Percentiles rank a stretch among this genome's conserved stretches.
Conservation (phyloP, 2,797 vertebrate species). For the Channa striata region DNA sequence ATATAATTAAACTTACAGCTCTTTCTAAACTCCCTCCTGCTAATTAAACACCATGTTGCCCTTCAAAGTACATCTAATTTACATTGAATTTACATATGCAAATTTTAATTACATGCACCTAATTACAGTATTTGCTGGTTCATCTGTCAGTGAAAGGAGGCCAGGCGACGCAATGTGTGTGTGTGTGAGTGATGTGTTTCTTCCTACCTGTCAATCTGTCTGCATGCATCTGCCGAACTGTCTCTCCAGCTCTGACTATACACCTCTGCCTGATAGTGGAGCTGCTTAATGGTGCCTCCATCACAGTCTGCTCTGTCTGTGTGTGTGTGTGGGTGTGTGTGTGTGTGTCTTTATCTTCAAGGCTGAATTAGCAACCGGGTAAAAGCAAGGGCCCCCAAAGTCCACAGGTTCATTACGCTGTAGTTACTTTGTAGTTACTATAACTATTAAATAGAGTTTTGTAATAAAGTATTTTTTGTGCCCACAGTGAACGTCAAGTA, state of each 20-base stretch:
- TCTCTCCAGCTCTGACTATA: constrained; percentile 8
- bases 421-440: constrained; percentile 13
- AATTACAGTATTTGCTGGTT: constrained; percentile 71
- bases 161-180: constrained; percentile 17
- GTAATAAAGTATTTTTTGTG: neutral
- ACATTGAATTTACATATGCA: constrained; percentile 75
- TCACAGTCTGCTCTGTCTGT: neutral
- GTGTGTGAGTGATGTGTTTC: constrained; percentile 25
- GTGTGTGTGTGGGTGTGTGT: neutral
- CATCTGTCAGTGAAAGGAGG: constrained; percentile 63
- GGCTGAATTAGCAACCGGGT: constrained; percentile 6
- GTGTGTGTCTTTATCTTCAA: constrained; percentile 8
- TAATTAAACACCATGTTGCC: constrained; percentile 64
- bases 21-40: constrained; percentile 22
- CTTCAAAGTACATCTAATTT: constrained; percentile 68
- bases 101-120: constrained; percentile 68
- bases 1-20: constrained; percentile 32
- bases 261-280: constrained; percentile 26
- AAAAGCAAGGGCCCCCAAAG: neutral
- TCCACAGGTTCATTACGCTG: neutral
- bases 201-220: constrained; percentile 48
- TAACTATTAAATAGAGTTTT: constrained; percentile 12
- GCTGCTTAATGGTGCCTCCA: constrained; percentile 42
- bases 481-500: neutral
- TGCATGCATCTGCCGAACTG: constrained; percentile 15